Evolutionary conservation across 2,113 vertebrate genomes (phyloP).

Genomic region (Limnothrissa miodon): DNA sequence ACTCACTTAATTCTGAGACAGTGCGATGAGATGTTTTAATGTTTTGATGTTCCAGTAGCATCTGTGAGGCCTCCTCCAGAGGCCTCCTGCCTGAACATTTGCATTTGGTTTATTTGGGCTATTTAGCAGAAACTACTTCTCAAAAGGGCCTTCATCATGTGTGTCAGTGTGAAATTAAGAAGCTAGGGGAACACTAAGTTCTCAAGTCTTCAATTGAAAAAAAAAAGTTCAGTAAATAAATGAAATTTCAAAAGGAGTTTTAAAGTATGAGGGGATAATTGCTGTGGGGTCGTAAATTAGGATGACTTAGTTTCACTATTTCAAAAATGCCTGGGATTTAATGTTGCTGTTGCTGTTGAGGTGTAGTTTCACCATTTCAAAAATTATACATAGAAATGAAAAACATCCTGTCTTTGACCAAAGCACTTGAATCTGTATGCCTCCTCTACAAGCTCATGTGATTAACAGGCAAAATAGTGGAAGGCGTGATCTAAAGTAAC

Average conservation of each 20-base stretch:
- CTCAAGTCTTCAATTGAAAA: neutral
- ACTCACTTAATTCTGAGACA: neutral
- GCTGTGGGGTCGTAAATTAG: neutral
- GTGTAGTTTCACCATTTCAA: neutral
- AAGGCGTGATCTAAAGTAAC: neutral
- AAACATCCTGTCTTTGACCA: neutral
- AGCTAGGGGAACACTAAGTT: neutral
- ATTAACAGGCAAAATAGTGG: neutral
- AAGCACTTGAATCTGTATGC: neutral
- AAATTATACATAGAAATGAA: neutral
- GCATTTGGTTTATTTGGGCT: neutral
- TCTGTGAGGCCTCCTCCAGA: neutral
- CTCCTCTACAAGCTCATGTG: neutral
- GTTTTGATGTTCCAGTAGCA: neutral
- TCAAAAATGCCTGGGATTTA: neutral
- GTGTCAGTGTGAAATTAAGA: neutral
- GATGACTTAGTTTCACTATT: neutral
- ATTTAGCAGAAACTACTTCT: neutral
- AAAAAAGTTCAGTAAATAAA: neutral
- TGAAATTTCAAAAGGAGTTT: neutral
- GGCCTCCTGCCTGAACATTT: neutral
- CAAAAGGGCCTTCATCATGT: neutral
- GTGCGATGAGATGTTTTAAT: neutral
- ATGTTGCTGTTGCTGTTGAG: neutral
- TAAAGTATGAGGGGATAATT: neutral